Conservation (phyloP, 2,113 vertebrate species). For the Argyrosomus japonicus region DNA sequence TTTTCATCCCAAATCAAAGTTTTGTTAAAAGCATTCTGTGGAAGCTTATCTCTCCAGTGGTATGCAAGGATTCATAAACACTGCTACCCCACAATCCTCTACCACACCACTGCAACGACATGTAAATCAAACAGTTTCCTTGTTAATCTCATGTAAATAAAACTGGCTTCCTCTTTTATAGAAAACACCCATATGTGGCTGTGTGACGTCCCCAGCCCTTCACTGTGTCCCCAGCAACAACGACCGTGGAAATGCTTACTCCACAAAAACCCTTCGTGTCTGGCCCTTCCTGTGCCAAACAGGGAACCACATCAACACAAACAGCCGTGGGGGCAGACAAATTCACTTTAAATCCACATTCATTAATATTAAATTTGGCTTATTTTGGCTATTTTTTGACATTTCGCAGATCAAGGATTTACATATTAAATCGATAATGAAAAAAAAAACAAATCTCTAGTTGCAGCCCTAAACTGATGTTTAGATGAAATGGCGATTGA, state of each 20-base stretch:
- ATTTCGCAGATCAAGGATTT: too few relatives aligned
- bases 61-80: conserved; percentile 7
- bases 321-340: background rate
- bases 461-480: background rate
- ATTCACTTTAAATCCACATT: background rate
- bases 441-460: too few relatives aligned
- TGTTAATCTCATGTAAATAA: conserved; percentile 41
- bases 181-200: conserved; percentile 14
- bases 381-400: background rate
- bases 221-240: conserved; percentile 45
- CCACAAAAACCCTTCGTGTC: conserved; percentile 49
- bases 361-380: background rate
- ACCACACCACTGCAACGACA: background rate
- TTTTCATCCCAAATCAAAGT: background rate
- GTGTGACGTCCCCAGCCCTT: conserved; percentile 3
- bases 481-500: background rate
- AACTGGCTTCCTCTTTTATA: conserved; percentile 54
- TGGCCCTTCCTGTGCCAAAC: conserved; percentile 50
- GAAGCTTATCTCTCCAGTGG: background rate
- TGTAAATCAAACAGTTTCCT: conserved; percentile 27
- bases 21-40: background rate
- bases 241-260: conserved; percentile 65
- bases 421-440: background rate
- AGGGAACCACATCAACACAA: conserved; percentile 44
- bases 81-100: background rate